A percentile compares a stretch with the other conserved stretches of the same genome.
phyloP scores from a whole-genome alignment of 2,797 vertebrate genomes.

The Pampus argenteus region DNA sequence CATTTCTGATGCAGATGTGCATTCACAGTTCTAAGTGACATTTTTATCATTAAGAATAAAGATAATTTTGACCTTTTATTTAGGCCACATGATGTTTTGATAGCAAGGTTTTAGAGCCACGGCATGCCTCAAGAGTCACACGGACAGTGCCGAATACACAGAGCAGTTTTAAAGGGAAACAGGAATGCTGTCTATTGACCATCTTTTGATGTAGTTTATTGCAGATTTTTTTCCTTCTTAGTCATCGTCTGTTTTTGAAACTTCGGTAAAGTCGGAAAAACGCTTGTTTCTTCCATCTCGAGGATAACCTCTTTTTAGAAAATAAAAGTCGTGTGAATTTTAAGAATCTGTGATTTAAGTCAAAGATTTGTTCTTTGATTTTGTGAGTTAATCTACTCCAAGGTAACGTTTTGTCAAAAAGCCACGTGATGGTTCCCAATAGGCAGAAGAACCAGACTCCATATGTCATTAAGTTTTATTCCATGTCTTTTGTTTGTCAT shows the following conservation, averaged over 20 bases:
- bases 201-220: background rate
- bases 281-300: slow-evolving; percentile 20
- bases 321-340: slow-evolving; percentile 23
- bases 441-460: slow-evolving; percentile 14
- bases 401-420: slow-evolving; percentile 26
- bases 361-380: background rate
- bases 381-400: slow-evolving; percentile 30
- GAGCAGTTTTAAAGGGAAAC: slow-evolving; percentile 36
- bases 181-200: slow-evolving; percentile 13
- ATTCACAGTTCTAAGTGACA: background rate
- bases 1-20: slow-evolving; percentile 11
- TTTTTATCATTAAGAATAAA: slow-evolving; percentile 28
- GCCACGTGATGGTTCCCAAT: slow-evolving; percentile 13
- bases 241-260: slow-evolving; percentile 1
- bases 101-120: slow-evolving; percentile 17
- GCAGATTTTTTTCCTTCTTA: background rate
- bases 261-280: slow-evolving; percentile 19
- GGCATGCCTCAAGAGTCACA: background rate
- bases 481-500: slow-evolving; percentile 24
- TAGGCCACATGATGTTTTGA: background rate
- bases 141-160: slow-evolving; percentile 16
- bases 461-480: slow-evolving; percentile 15
- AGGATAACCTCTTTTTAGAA: slow-evolving; percentile 39
- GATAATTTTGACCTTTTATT: background rate
- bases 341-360: slow-evolving; percentile 33